Evolutionary conservation across 2,888 invertebrate species (phyloP).

Genomic region (Drosophila prolongata): DNA sequence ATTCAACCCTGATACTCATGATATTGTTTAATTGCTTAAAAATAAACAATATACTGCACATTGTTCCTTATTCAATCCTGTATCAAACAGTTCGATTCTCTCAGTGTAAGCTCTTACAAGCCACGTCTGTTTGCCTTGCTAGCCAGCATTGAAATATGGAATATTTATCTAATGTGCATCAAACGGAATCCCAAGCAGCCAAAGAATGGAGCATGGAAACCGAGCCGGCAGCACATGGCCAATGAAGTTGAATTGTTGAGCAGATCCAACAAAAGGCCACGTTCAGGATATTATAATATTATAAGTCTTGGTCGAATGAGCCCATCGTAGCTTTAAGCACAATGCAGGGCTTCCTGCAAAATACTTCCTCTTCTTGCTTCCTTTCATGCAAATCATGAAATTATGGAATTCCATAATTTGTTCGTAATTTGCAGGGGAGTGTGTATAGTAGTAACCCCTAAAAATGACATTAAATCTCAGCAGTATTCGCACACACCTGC

Average conservation of each 20-base stretch:
- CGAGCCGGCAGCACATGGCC: conserved; percentile 18
- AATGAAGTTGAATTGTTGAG: conserved; percentile 22
- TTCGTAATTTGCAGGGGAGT: conserved; percentile 34
- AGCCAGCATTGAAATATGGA: conserved; percentile 48
- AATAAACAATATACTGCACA: no score
- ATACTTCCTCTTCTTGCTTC: conserved; percentile 5
- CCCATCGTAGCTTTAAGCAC: conserved; percentile 23
- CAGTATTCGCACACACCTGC: conserved; percentile 30
- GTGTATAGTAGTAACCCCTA: conserved; percentile 16
- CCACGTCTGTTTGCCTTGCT: conserved; percentile 42
- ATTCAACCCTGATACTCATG: no score
- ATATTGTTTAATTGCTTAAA: no score
- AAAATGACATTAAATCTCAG: conserved; percentile 37
- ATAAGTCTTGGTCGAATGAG: conserved; percentile 18
- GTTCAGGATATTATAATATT: conserved; percentile 25
- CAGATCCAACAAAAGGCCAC: conserved; percentile 30
- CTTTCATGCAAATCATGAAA: conserved; percentile 28
- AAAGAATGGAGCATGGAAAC: conserved; percentile 6
- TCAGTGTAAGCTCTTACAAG: conserved; percentile 8
- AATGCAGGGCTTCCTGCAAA: conserved; percentile 17
- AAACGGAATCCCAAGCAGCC: conserved; percentile 44
- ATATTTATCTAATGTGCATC: conserved; percentile 60
- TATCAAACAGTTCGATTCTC: background rate
- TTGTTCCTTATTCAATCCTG: no score
- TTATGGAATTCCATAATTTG: conserved; percentile 45